Base-by-base conservation (phyloP, 2,888 invertebrate genomes). In the Thecocarcelia acutangulata region DNA sequence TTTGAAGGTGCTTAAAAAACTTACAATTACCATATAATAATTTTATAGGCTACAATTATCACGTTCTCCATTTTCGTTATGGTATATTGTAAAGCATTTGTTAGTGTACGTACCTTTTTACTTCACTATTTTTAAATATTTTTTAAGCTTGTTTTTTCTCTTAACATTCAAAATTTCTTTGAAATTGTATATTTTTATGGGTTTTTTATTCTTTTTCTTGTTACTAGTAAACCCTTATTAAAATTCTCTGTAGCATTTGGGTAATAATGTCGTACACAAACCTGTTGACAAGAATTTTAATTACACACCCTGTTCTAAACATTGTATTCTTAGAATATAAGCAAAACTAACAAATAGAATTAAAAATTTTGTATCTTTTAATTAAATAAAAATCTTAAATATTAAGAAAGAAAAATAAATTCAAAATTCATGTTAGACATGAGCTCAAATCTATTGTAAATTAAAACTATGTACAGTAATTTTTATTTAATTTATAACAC, bases 181-280 rank as follows among this genome's bases (percentile, higher is more conserved):
- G n/a, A 69, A 46, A 56, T n/a, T 19, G 17, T 42, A 54, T 46
- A 33, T 17, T n/a, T 28, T 56, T 44, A n/a, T 46, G 21, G 12
- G 1, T 42, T 13, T 37, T 58, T 69, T 59, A 13, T 44, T 28
- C 12, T 56, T 56, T 0, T 44, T 21, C 48, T 75, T 44, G 64
- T 17, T 37, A 33, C 33, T 1, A 33, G n/a, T 46, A 50, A 64
- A n/a, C 11, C 19, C 5, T 66, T 11, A 69, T 80, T 80, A 42
- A 44, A 48, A 80, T 80, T 80, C 80, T 69, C 40, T 13, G 13
- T 1, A 15, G 12, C 21, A 33, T 37, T 42, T 44, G 56, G 50
- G 17, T 69, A 80, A 74, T 80, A 80, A 80, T 80, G 80, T 80
- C 74, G 74, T 74, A 74, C 74, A 78, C 66, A 69, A 42, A 56